phyloP scores from a whole-genome alignment of 1,140 invertebrate species.

The Drosophila subpulchrella region DNA sequence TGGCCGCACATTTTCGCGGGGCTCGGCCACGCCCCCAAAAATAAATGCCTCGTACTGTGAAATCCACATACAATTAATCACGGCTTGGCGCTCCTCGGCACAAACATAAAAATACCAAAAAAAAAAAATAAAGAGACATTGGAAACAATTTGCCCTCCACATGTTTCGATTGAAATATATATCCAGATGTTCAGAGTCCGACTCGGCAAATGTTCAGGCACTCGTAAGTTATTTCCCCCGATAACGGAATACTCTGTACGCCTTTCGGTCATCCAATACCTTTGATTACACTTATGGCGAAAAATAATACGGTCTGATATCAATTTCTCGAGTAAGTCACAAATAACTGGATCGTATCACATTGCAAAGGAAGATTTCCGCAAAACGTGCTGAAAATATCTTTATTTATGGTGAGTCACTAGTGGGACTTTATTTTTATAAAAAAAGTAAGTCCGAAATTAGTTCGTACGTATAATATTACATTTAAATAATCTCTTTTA shows the following conservation, averaged over 20 bases:
- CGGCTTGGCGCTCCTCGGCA: slow-evolving; percentile 32
- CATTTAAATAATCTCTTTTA: not conserved
- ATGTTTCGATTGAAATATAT: slow-evolving; percentile 41
- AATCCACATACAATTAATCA: slow-evolving; percentile 53
- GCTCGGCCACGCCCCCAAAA: slow-evolving; percentile 15
- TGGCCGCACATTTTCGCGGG: slow-evolving; percentile 9
- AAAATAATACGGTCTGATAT: slow-evolving; percentile 3
- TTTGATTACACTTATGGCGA: slow-evolving; percentile 2
- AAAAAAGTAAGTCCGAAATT: no score
- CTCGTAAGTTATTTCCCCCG: not conserved
- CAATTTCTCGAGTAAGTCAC: slow-evolving; percentile 3
- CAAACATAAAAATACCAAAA: slow-evolving; percentile 6
- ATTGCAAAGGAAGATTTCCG: slow-evolving; percentile 11
- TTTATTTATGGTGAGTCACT: not conserved
- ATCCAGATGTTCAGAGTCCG: slow-evolving; percentile 21
- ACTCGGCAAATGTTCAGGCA: slow-evolving; percentile 1
- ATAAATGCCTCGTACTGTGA: slow-evolving; percentile 7
- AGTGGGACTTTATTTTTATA: not conserved
- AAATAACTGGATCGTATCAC: not conserved
- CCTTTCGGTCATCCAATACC: slow-evolving; percentile 10
- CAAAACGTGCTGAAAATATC: slow-evolving; percentile 2
- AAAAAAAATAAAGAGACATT: slow-evolving; percentile 10
- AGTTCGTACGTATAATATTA: no score
- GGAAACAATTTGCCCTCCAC: slow-evolving; percentile 39
- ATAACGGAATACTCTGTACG: slow-evolving; percentile 11